A percentile compares a stretch with the other conserved stretches of the same genome.
These are phyloP conservation scores for Julus scandinavius DNA, from an alignment of 2,888 invertebrate genomes.

Conservation along the genomic window DNA sequence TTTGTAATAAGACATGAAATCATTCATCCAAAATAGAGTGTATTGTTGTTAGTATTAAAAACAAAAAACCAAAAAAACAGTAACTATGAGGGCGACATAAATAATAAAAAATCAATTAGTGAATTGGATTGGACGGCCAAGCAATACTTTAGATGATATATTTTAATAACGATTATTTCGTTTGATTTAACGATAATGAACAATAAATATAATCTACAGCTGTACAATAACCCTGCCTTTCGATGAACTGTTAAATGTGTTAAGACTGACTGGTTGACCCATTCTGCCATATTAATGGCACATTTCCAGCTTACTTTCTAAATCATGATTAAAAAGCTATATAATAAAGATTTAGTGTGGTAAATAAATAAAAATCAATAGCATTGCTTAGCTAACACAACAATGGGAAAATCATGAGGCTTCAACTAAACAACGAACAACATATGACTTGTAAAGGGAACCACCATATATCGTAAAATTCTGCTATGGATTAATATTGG, in stretches of 20 bases:
- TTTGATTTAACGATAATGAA: background rate
- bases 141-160: background rate
- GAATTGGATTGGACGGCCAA: conserved; percentile 14
- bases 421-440: conserved; percentile 22
- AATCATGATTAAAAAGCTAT: conserved; percentile 22
- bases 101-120: conserved; percentile 32
- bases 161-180: conserved; percentile 12
- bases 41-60: conserved; percentile 38
- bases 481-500: background rate
- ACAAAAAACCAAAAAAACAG: conserved; percentile 14
- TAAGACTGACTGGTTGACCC: background rate
- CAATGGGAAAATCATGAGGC: background rate
- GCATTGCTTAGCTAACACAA: background rate
- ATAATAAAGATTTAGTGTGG: background rate
- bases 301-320: background rate
- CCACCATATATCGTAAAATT: background rate
- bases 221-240: conserved; percentile 37
- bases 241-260: background rate
- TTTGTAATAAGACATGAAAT: background rate
- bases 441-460: conserved; percentile 4
- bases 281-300: background rate
- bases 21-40: conserved; percentile 31
- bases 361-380: conserved; percentile 14
- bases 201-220: conserved; percentile 46
- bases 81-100: conserved; percentile 24